Percentiles rank a stretch among this genome's conserved stretches.
phyloP scores from a whole-genome alignment of 2,797 vertebrate species.

The Hypotaenidia philippensis region DNA sequence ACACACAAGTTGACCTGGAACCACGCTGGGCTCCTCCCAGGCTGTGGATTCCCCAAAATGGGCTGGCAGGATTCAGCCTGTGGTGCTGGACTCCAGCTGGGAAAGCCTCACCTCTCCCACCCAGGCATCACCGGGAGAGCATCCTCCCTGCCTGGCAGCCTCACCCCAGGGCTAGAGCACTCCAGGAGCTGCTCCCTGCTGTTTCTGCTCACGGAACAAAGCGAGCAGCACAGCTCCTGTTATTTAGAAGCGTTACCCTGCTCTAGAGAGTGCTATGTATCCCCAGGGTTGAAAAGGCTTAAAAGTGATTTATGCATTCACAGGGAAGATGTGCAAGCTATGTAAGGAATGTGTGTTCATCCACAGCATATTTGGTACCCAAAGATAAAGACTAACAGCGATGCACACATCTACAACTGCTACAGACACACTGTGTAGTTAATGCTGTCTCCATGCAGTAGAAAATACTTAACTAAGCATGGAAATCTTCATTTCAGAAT shows the following conservation, averaged over 20 bases:
- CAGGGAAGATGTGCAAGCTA: not conserved
- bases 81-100: not conserved
- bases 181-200: rapidly evolving
- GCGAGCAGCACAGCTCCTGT: not conserved
- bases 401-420: rapidly evolving
- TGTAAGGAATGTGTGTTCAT: rapidly evolving
- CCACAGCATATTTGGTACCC: rapidly evolving
- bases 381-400: not conserved
- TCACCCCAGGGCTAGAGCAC: not conserved
- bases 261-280: not conserved
- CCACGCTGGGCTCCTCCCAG: not conserved
- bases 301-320: rapidly evolving
- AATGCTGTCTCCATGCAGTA: no score
- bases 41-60: rapidly evolving
- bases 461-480: not conserved
- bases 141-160: rapidly evolving
- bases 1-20: not conserved
- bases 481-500: not conserved
- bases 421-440: not conserved
- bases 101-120: not conserved
- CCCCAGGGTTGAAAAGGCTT: not conserved
- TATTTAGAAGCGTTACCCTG: rapidly evolving
- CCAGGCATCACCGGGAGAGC: rapidly evolving
- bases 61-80: not conserved
- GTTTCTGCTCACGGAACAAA: not conserved